Evolutionary conservation across 2,888 invertebrate genomes (phyloP).

Genomic region (Ceramica pisi): DNA sequence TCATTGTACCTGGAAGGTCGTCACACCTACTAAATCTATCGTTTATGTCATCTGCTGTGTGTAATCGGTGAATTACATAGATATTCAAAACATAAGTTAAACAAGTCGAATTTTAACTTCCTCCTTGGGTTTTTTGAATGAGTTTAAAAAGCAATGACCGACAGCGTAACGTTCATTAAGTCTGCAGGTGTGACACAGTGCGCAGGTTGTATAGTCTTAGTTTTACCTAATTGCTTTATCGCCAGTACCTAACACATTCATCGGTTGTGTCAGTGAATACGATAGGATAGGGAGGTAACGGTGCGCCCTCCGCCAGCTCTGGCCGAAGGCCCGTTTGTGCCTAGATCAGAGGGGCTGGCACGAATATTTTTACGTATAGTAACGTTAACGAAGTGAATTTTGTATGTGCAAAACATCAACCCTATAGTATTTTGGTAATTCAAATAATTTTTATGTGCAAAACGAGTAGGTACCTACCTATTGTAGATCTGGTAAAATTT

Average conservation of each 20-base stretch:
- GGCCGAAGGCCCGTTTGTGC: background rate
- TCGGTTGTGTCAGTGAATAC: background rate
- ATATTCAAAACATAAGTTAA: background rate
- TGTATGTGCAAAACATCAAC: too few species aligned
- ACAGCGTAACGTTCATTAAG: slow-evolving; percentile 1
- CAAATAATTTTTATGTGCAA: too few species aligned
- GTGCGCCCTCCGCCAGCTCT: too few species aligned
- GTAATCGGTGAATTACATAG: background rate
- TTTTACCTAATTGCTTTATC: background rate
- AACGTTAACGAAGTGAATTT: too few species aligned
- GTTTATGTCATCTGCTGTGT: background rate
- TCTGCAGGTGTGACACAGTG: background rate
- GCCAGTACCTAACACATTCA: background rate
- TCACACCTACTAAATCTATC: slow-evolving; percentile 8
- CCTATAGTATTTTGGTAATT: too few species aligned
- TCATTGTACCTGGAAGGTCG: slow-evolving; percentile 14
- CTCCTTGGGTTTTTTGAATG: background rate
- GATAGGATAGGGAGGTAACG: background rate
- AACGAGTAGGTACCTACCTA: too few species aligned
- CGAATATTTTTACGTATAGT: too few species aligned
- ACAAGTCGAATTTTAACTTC: slow-evolving; percentile 1
- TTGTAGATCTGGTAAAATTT: too few species aligned
- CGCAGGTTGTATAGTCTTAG: background rate
- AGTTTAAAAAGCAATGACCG: slow-evolving; percentile 8
- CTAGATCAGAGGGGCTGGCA: too few species aligned